A percentile compares a stretch with the other conserved stretches of the same genome.
Evolutionary conservation across 1,140 invertebrate species (phyloP).

Genomic region (Hylaeus anthracinus): DNA sequence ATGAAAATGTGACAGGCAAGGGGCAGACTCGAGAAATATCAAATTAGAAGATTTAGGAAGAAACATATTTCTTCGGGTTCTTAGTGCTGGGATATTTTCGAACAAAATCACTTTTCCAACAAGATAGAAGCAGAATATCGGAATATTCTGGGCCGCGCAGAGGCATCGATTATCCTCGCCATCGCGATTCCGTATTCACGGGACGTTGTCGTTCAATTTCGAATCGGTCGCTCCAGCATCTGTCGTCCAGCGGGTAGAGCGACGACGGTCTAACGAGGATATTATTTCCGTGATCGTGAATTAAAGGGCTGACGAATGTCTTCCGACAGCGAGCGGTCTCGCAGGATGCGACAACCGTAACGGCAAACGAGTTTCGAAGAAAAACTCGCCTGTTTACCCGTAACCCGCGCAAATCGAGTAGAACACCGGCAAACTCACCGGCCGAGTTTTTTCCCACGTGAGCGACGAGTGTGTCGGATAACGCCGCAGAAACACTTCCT

Average conservation of each 20-base stretch:
- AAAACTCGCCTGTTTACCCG: conserved; percentile 15
- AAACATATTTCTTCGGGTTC: too few relatives aligned
- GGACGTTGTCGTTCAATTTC: neutral
- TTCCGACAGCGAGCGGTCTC: neutral
- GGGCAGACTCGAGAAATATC: too few relatives aligned
- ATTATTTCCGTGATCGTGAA: neutral
- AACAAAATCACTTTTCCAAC: too few relatives aligned
- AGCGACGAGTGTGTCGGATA: conserved; percentile 2
- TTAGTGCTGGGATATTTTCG: too few relatives aligned
- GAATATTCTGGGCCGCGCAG: neutral
- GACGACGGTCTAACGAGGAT: neutral
- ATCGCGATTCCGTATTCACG: neutral
- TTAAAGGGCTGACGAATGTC: neutral
- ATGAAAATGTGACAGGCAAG: too few relatives aligned
- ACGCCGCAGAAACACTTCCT: neutral
- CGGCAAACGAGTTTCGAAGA: neutral
- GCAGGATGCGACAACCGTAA: neutral
- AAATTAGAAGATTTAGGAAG: too few relatives aligned
- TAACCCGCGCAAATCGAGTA: conserved; percentile 23
- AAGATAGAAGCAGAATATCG: too few relatives aligned
- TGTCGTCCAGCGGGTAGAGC: too few relatives aligned
- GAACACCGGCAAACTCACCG: conserved; percentile 9
- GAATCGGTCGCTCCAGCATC: neutral
- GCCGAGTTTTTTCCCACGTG: neutral
- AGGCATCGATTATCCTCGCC: neutral